Conservation (phyloP, 2,797 vertebrate species). For the Cephalopachus bancanus region DNA sequence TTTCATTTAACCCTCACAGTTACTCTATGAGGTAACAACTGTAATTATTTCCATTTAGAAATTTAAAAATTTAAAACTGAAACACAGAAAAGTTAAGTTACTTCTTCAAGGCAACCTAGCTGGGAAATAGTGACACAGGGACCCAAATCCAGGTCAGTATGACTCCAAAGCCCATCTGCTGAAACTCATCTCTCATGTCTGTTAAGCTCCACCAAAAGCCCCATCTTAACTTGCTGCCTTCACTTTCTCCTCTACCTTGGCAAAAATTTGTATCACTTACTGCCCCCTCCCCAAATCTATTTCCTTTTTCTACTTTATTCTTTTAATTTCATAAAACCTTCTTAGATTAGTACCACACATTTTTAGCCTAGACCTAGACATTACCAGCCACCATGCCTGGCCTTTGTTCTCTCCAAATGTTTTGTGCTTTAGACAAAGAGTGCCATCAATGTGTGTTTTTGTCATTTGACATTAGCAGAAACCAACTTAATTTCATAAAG, state of each 20-base stretch:
- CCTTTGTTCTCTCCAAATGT: conserved; percentile 33
- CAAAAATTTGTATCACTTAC: conserved; percentile 40
- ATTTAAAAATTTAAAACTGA: not conserved
- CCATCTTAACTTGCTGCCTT: conserved; percentile 32
- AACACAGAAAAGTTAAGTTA: conserved; percentile 49
- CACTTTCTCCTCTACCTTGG: conserved; percentile 3
- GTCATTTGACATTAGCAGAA: conserved; percentile 54
- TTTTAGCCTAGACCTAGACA: not conserved
- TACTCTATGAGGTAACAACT: conserved; percentile 19
- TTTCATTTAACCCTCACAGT: conserved; percentile 48
- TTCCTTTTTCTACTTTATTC: conserved; percentile 57
- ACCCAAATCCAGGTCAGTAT: not conserved
- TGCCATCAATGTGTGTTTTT: conserved; percentile 26
- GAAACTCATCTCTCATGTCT: not conserved
- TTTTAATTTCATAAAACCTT: conserved; percentile 47
- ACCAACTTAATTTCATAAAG: conserved; percentile 29
- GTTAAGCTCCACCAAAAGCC: not conserved
- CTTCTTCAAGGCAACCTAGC: conserved; percentile 22
- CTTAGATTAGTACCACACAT: not conserved
- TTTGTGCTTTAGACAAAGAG: conserved; percentile 19
- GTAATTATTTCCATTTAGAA: conserved; percentile 54
- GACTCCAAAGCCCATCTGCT: not conserved
- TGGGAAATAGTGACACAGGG: conserved; percentile 2
- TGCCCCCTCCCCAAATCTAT: not conserved
- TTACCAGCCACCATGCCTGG: not conserved